Evolutionary conservation across 2,888 invertebrate genomes (phyloP).

Genomic region (Troides oblongomaculatus): DNA sequence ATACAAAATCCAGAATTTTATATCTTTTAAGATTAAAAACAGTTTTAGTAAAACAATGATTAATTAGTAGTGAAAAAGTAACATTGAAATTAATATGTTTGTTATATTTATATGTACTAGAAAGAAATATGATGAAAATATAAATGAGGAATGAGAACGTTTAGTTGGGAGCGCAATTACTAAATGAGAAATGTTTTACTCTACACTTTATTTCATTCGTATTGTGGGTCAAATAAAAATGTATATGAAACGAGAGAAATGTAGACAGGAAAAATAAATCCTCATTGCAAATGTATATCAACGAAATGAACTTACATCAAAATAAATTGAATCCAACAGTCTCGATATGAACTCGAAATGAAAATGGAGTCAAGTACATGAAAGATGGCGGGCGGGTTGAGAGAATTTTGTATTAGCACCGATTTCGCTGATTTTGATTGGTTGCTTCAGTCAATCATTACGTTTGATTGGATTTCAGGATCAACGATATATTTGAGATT

Average conservation of each 20-base stretch:
- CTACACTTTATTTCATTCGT: background rate
- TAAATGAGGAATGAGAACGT: background rate
- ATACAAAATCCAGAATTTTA: no score
- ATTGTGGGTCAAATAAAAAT: background rate
- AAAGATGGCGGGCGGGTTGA: conserved; percentile 14
- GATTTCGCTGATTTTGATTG: conserved; percentile 14
- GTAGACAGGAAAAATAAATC: background rate
- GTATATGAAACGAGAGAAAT: background rate
- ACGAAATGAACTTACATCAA: conserved; percentile 1
- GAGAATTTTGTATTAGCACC: conserved; percentile 10
- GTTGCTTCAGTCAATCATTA: conserved; percentile 6
- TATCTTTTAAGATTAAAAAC: no score
- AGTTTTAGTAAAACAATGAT: no score
- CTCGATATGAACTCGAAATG: conserved; percentile 25
- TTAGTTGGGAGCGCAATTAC: background rate
- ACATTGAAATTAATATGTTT: background rate
- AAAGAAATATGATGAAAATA: background rate
- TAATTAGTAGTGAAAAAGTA: no score
- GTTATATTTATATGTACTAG: background rate
- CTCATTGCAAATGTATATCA: conserved; percentile 4
- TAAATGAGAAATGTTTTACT: background rate
- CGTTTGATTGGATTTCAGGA: conserved; percentile 13
- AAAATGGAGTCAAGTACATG: conserved; percentile 24
- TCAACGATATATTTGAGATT: background rate
- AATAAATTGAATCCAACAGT: conserved; percentile 19